These are phyloP conservation scores for Todus mexicanus DNA, from an alignment of 2,797 vertebrate genomes.

Conservation along the genomic window DNA sequence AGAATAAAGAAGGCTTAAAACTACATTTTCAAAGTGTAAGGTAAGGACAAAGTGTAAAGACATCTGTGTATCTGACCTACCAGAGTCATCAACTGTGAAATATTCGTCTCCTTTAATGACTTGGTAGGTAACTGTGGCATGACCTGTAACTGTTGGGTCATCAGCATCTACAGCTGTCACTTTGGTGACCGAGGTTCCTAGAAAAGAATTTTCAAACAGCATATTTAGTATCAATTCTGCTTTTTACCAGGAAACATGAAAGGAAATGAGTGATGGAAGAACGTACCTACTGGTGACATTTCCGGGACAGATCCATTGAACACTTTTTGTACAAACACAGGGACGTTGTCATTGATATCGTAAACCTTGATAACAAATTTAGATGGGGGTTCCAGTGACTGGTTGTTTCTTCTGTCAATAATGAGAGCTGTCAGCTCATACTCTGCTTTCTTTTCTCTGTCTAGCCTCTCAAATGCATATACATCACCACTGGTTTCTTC, in stretches of 20 bases:
- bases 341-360: constrained; percentile 79
- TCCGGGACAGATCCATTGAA: constrained; percentile 79
- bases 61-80: constrained; percentile 43
- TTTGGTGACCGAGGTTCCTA: constrained; percentile 75
- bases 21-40: not conserved
- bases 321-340: constrained; percentile 66
- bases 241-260: not conserved
- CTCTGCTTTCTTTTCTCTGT: constrained; percentile 74
- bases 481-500: constrained; percentile 68
- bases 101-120: constrained; percentile 65
- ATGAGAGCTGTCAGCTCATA: constrained; percentile 75
- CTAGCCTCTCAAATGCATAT: constrained; percentile 72
- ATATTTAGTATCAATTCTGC: not conserved
- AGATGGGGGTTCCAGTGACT: constrained; percentile 71
- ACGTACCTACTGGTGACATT: constrained; percentile 74
- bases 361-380: constrained; percentile 77
- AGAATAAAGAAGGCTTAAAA: not conserved
- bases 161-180: constrained; percentile 78
- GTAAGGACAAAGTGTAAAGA: not conserved
- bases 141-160: constrained; percentile 76
- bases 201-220: not conserved
- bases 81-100: constrained; percentile 71
- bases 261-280: not conserved
- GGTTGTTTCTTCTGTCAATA: constrained; percentile 65
- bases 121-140: constrained; percentile 73